Evolutionary conservation across 2,888 invertebrate genomes (phyloP).

Genomic region (Brassicogethes aeneus): DNA sequence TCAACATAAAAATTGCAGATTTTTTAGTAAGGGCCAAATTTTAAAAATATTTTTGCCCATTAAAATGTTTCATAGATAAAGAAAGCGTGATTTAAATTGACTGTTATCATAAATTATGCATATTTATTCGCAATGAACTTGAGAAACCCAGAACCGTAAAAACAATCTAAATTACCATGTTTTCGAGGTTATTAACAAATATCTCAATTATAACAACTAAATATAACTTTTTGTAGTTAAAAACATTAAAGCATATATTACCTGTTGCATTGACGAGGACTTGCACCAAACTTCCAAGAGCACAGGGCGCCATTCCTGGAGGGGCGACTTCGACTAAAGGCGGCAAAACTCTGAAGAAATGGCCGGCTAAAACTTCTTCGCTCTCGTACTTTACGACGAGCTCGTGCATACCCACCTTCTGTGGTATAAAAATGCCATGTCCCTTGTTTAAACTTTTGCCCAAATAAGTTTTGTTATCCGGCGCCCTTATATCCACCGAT

Average conservation of each 20-base stretch:
- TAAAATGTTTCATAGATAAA: too few species aligned
- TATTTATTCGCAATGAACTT: too few species aligned
- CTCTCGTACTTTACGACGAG: slow-evolving; percentile 50
- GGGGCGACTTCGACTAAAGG: slow-evolving; percentile 79
- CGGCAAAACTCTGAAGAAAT: slow-evolving; percentile 82
- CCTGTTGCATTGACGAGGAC: slow-evolving; percentile 83
- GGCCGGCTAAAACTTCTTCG: slow-evolving; percentile 46
- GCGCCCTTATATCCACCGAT: slow-evolving; percentile 35
- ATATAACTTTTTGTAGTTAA: too few species aligned
- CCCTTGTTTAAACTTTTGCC: slow-evolving; percentile 58
- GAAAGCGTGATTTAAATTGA: too few species aligned
- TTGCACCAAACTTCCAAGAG: slow-evolving; percentile 90
- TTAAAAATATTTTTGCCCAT: too few species aligned
- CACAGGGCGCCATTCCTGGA: slow-evolving; percentile 92
- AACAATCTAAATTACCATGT: background rate
- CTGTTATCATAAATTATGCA: too few species aligned
- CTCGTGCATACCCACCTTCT: slow-evolving; percentile 90
- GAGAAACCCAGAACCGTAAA: too few species aligned
- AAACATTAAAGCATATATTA: slow-evolving; percentile 30
- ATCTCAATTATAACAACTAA: too few species aligned
- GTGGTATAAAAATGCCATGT: slow-evolving; percentile 76
- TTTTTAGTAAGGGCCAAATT: too few species aligned
- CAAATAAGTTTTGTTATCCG: slow-evolving; percentile 37
- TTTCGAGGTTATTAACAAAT: background rate
- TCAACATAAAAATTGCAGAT: too few species aligned